These are phyloP conservation scores for Porites lobata DNA, from an alignment of 92 coral and sea anemone species.

Conservation along the genomic window DNA sequence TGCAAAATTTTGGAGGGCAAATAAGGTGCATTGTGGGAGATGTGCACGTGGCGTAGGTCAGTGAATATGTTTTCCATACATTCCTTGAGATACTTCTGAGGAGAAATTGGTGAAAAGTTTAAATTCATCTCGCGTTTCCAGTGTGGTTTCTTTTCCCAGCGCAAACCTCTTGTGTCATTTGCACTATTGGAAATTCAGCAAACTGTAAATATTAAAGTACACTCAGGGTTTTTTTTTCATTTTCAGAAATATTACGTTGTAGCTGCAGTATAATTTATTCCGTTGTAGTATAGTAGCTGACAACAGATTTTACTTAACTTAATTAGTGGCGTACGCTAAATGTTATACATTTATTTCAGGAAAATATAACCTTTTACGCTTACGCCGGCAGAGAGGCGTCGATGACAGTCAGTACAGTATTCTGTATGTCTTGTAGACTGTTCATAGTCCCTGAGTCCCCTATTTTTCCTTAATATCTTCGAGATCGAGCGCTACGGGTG, in stretches of 20 bases:
- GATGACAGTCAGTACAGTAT: not conserved
- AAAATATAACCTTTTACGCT: not conserved
- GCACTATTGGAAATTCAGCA: too few species aligned
- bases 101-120: too few species aligned
- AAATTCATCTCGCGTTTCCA: not conserved
- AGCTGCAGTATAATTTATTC: slow-evolving; percentile 48
- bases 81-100: too few species aligned
- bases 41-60: too few species aligned
- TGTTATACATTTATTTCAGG: slow-evolving; percentile 42
- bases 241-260: slow-evolving; percentile 13
- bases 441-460: not conserved
- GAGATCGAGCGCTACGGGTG: too few species aligned
- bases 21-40: too few species aligned
- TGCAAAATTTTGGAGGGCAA: too few species aligned
- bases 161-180: not conserved
- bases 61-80: too few species aligned
- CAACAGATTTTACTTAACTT: not conserved
- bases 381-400: not conserved
- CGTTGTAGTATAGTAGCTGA: slow-evolving; percentile 20
- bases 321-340: slow-evolving; percentile 2
- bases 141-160: not conserved
- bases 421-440: slow-evolving; percentile 3
- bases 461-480: too few species aligned
- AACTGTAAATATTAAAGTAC: slow-evolving; percentile 21
- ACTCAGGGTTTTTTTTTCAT: not conserved